Evolutionary conservation across 2,113 vertebrate species (phyloP), one percentile per base, ranked within the genome.

Genomic region (Cyanoderma ruficeps): DNA sequence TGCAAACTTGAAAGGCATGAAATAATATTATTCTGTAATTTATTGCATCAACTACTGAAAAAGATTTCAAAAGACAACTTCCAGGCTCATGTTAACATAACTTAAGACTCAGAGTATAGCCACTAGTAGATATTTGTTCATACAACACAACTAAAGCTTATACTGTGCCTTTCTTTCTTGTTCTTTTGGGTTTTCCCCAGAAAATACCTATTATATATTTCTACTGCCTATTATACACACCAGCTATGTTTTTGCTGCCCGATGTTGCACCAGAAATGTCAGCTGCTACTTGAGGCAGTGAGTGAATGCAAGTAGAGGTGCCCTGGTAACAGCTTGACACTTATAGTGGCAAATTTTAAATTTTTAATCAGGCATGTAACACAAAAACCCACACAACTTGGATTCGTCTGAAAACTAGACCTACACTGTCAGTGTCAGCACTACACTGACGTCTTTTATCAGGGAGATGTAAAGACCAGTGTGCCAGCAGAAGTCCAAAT

Each of bases 201-300:
- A 86, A 44, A 81, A 46, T 12, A 30, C 5, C 46, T 80, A 61
- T 31, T 49, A 25, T 61, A 44, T 56, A 53, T 69, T 83, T 83
- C 49, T 69, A 16, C 17, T 49, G 11, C 12, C 47, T 72, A 21
- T n/a, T 82, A 33, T 71, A 65, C 42, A 53, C 14, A 75, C 17
- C 78, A 87, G 67, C 39, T 94, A 53, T 2, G 0, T 57, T 76
- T 82, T 31, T 19, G 30, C 72, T 93, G 76, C 67, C 86, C 82
- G 68, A 82, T 95, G 53, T 89, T 92, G 85, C 44, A 69, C 46
- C 69, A 92, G 41, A 95, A 94, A 95, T 70, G 72, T 89, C 90
- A 96, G 72, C 61, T 94, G 46, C 56, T 83, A 67, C 76, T 92
- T 70, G 72, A 77, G 50, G 83, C 27, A 82, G 24, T 15, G 24